A percentile compares a stretch with the other conserved stretches of the same genome.
phyloP scores from a whole-genome alignment of 2,113 vertebrate genomes.

The Rynchops niger region DNA sequence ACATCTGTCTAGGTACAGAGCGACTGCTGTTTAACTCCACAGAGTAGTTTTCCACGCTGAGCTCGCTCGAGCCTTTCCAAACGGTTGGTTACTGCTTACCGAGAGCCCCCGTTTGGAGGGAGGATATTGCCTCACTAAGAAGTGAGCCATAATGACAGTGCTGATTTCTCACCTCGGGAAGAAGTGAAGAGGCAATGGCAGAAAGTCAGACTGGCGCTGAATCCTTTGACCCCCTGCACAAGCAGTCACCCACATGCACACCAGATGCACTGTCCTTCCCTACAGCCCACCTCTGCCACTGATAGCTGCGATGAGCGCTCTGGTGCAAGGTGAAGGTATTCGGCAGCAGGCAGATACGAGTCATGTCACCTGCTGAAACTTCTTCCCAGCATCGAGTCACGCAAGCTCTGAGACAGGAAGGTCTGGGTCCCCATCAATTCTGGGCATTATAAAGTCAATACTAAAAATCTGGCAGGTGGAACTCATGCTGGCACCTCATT shows the following conservation, averaged over 20 bases:
- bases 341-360: neutral
- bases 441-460: neutral
- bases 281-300: neutral
- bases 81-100: neutral
- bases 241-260: neutral
- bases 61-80: neutral
- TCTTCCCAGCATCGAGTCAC: neutral
- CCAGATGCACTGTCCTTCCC: neutral
- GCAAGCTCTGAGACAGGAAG: neutral
- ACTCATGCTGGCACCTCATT: slow-evolving; percentile 7
- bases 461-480: neutral
- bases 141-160: neutral
- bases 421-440: neutral
- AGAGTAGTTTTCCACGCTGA: neutral
- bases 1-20: neutral
- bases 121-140: neutral
- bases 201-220: neutral
- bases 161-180: neutral
- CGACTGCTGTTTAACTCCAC: neutral
- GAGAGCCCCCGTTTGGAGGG: neutral
- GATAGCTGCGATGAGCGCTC: accelerated
- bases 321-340: neutral
- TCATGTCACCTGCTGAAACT: neutral
- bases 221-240: neutral
- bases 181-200: neutral